A percentile compares a stretch with the other conserved stretches of the same genome.
These are phyloP conservation scores for Neomorphus geoffroyi DNA, from an alignment of 2,797 vertebrate species.

Conservation along the genomic window DNA sequence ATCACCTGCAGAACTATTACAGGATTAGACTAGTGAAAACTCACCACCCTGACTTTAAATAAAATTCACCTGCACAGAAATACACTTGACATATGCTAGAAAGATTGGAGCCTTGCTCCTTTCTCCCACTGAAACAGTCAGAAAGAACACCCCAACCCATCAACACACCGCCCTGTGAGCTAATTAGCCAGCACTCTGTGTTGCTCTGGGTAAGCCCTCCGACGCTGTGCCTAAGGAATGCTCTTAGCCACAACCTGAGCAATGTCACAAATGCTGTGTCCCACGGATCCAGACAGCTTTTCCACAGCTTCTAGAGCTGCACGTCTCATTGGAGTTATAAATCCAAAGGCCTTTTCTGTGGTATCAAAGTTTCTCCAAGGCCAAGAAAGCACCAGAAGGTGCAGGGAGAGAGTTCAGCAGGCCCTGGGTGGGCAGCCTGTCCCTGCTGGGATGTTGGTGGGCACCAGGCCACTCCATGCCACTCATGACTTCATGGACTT, in stretches of 20 bases:
- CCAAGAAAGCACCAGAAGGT: background rate
- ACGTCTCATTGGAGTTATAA: background rate
- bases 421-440: no score
- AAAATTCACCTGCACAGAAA: background rate
- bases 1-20: background rate
- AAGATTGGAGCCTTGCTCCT: background rate
- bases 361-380: background rate
- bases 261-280: background rate
- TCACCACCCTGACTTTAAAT: background rate
- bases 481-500: no score
- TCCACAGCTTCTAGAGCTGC: background rate
- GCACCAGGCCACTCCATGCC: no score
- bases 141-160: background rate
- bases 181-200: background rate
- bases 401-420: background rate
- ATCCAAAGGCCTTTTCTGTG: background rate
- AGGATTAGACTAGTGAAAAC: background rate
- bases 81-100: rapidly evolving
- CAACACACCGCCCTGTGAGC: background rate
- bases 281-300: rapidly evolving
- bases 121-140: background rate
- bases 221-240: background rate
- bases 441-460: no score
- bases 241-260: background rate
- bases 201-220: background rate